These are phyloP conservation scores for Lasiommata megera DNA, from an alignment of 2,888 invertebrate species.

Conservation along the genomic window DNA sequence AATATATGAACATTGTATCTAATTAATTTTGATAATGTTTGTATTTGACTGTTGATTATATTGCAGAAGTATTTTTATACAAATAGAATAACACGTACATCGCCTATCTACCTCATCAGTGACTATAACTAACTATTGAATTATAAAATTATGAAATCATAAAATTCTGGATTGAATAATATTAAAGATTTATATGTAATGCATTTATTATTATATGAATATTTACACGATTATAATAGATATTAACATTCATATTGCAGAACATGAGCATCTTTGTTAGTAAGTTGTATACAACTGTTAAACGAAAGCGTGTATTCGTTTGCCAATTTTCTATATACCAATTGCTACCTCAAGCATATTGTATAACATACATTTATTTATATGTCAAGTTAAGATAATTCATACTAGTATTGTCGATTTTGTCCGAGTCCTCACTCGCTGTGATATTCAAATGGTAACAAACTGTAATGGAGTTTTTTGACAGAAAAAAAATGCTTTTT, in stretches of 20 bases:
- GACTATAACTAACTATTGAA: constrained; percentile 44
- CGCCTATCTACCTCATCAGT: constrained; percentile 75
- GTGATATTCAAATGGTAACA: too few species aligned
- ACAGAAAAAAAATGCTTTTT: too few species aligned
- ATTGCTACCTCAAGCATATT: not conserved
- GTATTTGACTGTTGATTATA: constrained; percentile 79
- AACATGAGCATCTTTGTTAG: constrained; percentile 2
- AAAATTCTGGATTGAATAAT: constrained; percentile 18
- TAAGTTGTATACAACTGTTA: constrained; percentile 20
- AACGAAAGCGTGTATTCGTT: constrained; percentile 8
- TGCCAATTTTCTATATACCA: not conserved
- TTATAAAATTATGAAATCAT: constrained; percentile 23
- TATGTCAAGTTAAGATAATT: too few species aligned
- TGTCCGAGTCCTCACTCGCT: too few species aligned
- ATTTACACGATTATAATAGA: constrained; percentile 15
- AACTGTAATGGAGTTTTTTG: too few species aligned
- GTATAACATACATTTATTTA: not conserved
- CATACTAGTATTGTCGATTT: too few species aligned
- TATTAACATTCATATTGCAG: constrained; percentile 3
- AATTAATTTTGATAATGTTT: constrained; percentile 77
- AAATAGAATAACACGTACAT: constrained; percentile 67
- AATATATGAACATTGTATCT: constrained; percentile 70
- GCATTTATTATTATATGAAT: constrained; percentile 22
- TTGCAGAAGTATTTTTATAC: constrained; percentile 81
- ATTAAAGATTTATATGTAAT: constrained; percentile 12